These are phyloP conservation scores for Adelphocoris suturalis DNA, from an alignment of 2,888 invertebrate species.

Conservation along the genomic window DNA sequence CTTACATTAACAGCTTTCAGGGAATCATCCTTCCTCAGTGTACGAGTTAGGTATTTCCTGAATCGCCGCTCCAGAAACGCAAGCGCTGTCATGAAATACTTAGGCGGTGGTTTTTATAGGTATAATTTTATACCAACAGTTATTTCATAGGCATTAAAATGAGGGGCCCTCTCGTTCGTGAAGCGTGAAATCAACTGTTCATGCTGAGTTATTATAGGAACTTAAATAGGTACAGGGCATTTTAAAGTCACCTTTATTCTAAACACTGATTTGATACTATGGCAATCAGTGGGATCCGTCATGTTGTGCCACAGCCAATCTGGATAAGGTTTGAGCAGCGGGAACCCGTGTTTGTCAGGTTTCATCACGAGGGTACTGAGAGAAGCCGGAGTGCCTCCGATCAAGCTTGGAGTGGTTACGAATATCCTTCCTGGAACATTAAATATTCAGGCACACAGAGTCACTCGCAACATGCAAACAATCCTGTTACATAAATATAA, in stretches of 20 bases:
- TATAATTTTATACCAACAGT: no score
- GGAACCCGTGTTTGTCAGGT: slow-evolving; percentile 50
- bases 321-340: slow-evolving; percentile 69
- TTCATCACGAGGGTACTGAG: slow-evolving; percentile 63
- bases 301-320: slow-evolving; percentile 68
- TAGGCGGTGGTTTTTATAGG: no score
- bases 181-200: no score
- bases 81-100: no score
- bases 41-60: no score
- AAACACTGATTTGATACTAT: slow-evolving; percentile 69
- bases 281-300: slow-evolving; percentile 65
- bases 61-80: no score
- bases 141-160: no score
- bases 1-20: no score
- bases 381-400: slow-evolving; percentile 69
- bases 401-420: slow-evolving; percentile 71
- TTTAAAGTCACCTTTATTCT: slow-evolving; percentile 67
- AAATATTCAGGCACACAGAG: background rate
- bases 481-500: background rate
- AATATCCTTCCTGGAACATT: slow-evolving; percentile 60
- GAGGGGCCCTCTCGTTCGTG: no score
- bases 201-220: no score
- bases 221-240: no score
- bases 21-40: no score
- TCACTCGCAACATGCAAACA: background rate